Evolutionary conservation across 1,140 invertebrate species (phyloP), one percentile per base, ranked within the genome.

Genomic region (Heterodera schachtii): DNA sequence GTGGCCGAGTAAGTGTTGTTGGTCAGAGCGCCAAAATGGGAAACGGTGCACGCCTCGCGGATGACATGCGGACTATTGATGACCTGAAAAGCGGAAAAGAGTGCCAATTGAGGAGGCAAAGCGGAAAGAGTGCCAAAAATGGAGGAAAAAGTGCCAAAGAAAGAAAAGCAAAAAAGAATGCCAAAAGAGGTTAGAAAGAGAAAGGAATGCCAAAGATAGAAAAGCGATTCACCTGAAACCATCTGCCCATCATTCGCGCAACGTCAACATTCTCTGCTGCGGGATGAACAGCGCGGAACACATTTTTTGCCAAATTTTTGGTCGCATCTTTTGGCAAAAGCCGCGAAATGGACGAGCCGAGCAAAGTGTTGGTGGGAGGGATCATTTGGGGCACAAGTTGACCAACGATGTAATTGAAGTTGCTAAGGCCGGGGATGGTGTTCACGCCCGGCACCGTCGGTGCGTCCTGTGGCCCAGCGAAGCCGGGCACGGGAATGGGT

Each of bases 371-470:
- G 31, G 88, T 88, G 60, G 88, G 88, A n/a, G 88, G 88, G 67
- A 89, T 90, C 89, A 90, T 88, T 84, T 89, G 88, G 64, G 88
- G 88, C 47, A 89, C 87, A 2, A 89, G 81, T 80, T 89, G 88
- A 41, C 89, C 88, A 57, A 89, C 87, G n/a, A 89, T 77, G 79
- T 89, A 89, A 75, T 89, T 89, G 81, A 89, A 89, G 79, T 90
- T 89, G 83, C 85, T 90, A 16, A 89, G 78, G 47, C 88, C 88
- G 52, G 88, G 88, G 75, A 89, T 89, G 9, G 88, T 89, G 79
- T 89, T 89, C 46, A 89, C 88, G 43, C 88, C 88, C 66, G 88
- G 88, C n/a, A 89, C 86, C 4, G 85, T 86, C 47, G 88, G 88
- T 8, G 80, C 81, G 70, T 89, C 88, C 67, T 81, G 80, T 46